Conservation (phyloP, 1,140 invertebrate genomes). For the Akabosia matsudoensis region DNA sequence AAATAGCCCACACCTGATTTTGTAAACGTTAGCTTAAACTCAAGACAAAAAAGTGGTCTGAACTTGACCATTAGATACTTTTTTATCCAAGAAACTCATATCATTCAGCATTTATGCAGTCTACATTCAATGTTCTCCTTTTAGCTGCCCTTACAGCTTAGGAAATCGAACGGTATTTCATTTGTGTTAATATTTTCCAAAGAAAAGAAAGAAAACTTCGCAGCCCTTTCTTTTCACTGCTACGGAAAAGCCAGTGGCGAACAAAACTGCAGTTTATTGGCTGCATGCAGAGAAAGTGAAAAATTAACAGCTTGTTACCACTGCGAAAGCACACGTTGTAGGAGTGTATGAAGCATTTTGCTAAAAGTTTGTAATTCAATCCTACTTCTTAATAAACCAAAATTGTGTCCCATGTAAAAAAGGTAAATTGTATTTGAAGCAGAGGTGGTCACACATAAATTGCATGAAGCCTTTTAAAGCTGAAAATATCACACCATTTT, state of each 20-base stretch:
- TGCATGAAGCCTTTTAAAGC: background rate
- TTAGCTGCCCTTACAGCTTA: no score
- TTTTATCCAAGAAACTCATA: no score
- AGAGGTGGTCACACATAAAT: background rate
- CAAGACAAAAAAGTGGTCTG: no score
- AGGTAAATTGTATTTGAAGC: background rate
- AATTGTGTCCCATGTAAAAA: background rate
- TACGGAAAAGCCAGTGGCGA: background rate
- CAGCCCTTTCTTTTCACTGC: background rate
- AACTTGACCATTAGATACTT: no score
- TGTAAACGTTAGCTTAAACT: no score
- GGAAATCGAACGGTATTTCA: no score
- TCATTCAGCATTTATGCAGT: no score
- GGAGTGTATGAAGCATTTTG: background rate
- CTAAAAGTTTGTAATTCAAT: constrained; percentile 16
- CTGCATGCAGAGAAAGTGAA: constrained; percentile 4
- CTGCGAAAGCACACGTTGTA: background rate
- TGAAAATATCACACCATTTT: background rate
- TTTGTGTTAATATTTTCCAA: no score
- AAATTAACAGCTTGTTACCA: constrained; percentile 19
- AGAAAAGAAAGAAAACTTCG: no score
- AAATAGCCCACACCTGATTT: no score
- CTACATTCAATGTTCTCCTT: no score
- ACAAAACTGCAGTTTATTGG: constrained; percentile 17
- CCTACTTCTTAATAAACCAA: constrained; percentile 20